phyloP scores from a whole-genome alignment of 1,140 invertebrate species.

The Caerostris darwini region DNA sequence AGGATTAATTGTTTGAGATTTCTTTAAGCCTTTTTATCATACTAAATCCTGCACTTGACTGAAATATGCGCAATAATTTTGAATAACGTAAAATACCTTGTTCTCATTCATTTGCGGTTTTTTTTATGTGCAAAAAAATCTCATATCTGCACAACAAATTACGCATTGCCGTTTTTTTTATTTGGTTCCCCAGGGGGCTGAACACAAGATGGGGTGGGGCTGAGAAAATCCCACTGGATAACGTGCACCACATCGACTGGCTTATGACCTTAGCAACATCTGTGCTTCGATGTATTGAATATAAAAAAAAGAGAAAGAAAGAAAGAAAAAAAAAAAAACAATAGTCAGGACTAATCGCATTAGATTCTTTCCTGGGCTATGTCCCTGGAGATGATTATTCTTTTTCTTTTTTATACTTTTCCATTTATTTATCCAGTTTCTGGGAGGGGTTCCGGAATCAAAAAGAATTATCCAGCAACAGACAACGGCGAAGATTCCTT shows the following conservation, averaged over 20 bases:
- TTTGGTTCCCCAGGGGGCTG: background rate
- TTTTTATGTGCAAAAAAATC: background rate
- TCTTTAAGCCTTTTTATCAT: no score
- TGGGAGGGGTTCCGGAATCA: background rate
- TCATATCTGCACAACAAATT: background rate
- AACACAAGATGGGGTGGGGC: background rate
- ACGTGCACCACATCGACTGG: background rate
- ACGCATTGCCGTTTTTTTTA: background rate
- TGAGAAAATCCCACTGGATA: background rate
- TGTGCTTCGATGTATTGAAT: background rate
- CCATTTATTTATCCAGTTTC: conserved; percentile 35
- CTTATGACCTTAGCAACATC: conserved; percentile 59
- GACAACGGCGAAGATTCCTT: background rate
- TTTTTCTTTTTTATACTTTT: background rate
- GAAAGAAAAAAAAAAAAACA: background rate
- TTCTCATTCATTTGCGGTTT: background rate
- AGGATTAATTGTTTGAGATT: no score
- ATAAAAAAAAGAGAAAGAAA: background rate
- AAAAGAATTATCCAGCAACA: conserved; percentile 30
- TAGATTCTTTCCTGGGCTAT: conserved; percentile 15
- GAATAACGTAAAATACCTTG: no score
- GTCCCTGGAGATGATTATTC: conserved; percentile 6
- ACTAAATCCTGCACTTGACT: no score
- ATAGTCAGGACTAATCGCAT: conserved; percentile 17
- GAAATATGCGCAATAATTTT: no score